Base-by-base conservation (phyloP, 2,797 vertebrate genomes). In the Rhincodon typus region DNA sequence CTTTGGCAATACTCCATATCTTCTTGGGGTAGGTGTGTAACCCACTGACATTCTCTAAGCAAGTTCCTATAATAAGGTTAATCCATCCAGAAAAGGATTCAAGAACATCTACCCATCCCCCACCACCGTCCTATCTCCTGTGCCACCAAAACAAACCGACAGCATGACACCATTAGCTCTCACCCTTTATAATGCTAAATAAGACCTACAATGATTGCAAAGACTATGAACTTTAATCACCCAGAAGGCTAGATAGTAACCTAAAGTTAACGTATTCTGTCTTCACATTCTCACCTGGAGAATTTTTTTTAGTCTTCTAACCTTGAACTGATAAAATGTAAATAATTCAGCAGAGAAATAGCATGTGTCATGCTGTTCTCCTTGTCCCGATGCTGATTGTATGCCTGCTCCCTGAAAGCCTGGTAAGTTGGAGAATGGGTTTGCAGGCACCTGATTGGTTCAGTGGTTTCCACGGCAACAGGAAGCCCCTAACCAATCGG, bases 301-400 rank as follows among this genome's bases (percentile, higher is more conserved):
- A 66, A 91, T 67, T 34, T 67, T n/a, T 91, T 67, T n/a, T 38
- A 91, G 38, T 42, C 62, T 67, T 38, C 90, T 93, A 93, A 93
- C 90, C 62, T 93, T 67, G 90, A 38, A n/a, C 34, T 5, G n/a
- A 93, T 38, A 69, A 93, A 93, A 42, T 38, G 90, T 93, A 93
- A 93, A 93, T 93, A 93, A 93, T 93, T 67, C 90, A 93, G n/a
- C 17, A 42, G n/a, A 93, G 90, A 93, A 93, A 67, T 38, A 23
- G n/a, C 62, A 42, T 93, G 90, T 93, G 90, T 93, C 62, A 93
- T 62, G 67, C n/a, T n/a, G 27, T 34, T 69, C 62, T 12, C 90
- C 90, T 17, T 25, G n/a, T 93, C 90, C 62, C n/a, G n/a, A 21
- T 21, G 90, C 62, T 69, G 90, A 69, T 93, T 93, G 34, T 67